Evolutionary conservation across 1,140 invertebrate species (phyloP), one percentile per base, ranked within the genome.

Genomic region (Cyclina sinensis): DNA sequence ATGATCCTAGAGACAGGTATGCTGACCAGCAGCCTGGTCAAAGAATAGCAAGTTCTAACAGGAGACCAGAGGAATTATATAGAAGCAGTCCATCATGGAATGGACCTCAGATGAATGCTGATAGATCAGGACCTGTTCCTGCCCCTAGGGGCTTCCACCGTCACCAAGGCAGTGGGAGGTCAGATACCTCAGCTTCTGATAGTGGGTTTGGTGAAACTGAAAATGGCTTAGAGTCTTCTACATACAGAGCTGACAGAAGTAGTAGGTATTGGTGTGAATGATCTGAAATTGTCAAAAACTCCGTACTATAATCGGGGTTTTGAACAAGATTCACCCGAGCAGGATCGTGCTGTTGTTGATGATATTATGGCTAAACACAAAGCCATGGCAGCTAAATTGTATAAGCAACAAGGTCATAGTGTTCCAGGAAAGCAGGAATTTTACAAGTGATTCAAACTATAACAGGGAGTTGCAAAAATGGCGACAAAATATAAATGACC

Each of bases 181-280:
- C 86, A 1, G 86, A 82, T 51, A 82, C 78, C 14, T 88, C 78
- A 0, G 65, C 86, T 0, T 83, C 86, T 21, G 86, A 88, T 62
- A 88, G 86, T 59, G 86, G 86, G n/a, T 88, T 88, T 76, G 86
- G 86, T 46, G 86, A 88, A 48, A 81, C 65, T 74, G 79, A 88
- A 27, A 57, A 51, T 57, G 46, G 59, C 43, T 37, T 48, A 62
- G 86, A 88, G 21, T 54, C 76, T 48, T 80, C 86, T 16, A 73
- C 12, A 46, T n/a, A 88, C 51, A 70, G 57, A 81, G 30, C 32
- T 21, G 57, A 80, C 18, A 82, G 70, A 82, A 51, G 73, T 48
- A 30, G 43, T 65, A 46, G 39, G 7, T 70, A 62, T 48, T n/a
- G 32, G 21, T 73, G 30, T 43, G 14, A 74, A 62, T 46, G 43